Evolutionary conservation across 2,113 vertebrate species (phyloP), one percentile per base, ranked within the genome.

Genomic region (Brienomyrus longianalis): DNA sequence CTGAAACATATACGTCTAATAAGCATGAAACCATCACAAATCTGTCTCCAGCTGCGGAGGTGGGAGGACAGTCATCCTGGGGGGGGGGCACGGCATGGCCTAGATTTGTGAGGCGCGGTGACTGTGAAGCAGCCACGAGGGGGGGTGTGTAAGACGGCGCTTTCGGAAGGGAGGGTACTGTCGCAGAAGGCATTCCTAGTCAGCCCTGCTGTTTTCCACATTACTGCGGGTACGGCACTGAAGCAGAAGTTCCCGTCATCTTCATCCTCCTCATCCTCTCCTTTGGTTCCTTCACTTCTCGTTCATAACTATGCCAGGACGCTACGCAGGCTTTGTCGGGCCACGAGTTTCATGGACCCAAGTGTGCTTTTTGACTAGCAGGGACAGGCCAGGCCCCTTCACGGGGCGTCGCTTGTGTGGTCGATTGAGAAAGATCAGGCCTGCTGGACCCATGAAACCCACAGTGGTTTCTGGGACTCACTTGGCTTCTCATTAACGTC

Each of bases 71-170:
- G 59, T 27, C 23, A 27, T 66, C n/a, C 9, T 23, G 8, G 59
- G 23, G 59, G 51, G 62, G 62, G n/a, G 3, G 9, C n/a, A 5
- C 10, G 59, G 52, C 70, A 27, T 87, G 83, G 91, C 84, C 90
- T 88, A 90, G 87, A 90, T 88, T 91, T 91, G 91, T 92, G 88
- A 92, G 87, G 70, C 7, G 48, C 86, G 45, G 74, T 11, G 31
- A 87, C 89, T 88, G 19, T 66, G 74, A 84, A 51, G 83, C 88
- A 89, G 85, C 43, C 88, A 84, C 48, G 5, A 48, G 90, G 90
- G 88, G 88, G 91, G 87, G 89, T 84, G 90, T 17, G 35, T 59
- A 51, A 48, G 27, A 35, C 3, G 6, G 5, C 17, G 48, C 47
- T 13, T 11, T 23, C 11, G 1, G 45, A 27, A 15, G 23, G 19